Base-by-base conservation (phyloP, 2,888 invertebrate species). In the Rhyacophila evoluta region DNA sequence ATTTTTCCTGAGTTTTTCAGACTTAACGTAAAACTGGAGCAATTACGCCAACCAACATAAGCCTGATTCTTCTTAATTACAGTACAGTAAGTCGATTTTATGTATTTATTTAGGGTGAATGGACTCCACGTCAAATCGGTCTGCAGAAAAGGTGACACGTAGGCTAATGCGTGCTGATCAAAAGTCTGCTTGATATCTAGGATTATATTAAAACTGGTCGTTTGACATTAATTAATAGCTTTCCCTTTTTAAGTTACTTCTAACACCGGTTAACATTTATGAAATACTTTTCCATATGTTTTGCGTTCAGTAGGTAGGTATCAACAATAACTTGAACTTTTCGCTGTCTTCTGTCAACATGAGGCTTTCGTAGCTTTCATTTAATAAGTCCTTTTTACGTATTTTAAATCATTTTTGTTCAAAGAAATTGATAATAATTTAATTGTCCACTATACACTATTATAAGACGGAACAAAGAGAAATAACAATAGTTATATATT, bases 21-120 rank as follows among this genome's bases (percentile, higher is more conserved):
- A 75, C 37, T 55, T 33, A 80, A 75, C 74, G 79, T 79, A 75
- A 89, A 88, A 86, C 88, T 89, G 89, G 89, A 87, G 87, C 85
- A 86, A 85, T 74, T 72, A 80, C 77, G 80, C 41, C 77, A 55
- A 74, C 19, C 77, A 68, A 77, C 77, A 75, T 93, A 92, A 93
- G 93, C 93, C 94, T 93, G 94, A 93, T 93, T 85, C 73, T 83
- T 83, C 84, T 82, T 80, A 84, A 78, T 79, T 55, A 55, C 55
- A 55, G 55, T 55, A 55, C 55, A 55, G 55, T 55, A 55, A 55
- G 55, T 55, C 15, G 55, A 55, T 55, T 55, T 55, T 55, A 55
- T 55, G 55, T 55, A 55, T 81, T 79, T 81, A 81, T 81, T 79
- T 76, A 77, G 77, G 81, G 83, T 83, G 84, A 83, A 83, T 82